Percentiles rank a stretch among this genome's conserved stretches.
These are phyloP conservation scores for Knipowitschia caucasica DNA, from an alignment of 2,797 vertebrate species.

Conservation along the genomic window DNA sequence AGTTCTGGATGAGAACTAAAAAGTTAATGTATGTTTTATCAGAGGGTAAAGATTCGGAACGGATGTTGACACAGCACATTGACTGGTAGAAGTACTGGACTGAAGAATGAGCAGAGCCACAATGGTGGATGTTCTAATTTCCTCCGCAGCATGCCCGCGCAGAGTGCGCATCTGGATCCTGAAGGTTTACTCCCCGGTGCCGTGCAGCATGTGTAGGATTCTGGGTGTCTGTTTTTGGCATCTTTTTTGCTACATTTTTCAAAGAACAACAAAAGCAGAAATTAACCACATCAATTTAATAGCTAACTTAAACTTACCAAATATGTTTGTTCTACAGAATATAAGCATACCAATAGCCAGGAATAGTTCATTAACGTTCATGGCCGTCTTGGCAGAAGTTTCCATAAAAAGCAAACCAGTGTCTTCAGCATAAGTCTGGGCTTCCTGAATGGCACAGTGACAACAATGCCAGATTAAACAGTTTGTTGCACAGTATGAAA, in stretches of 20 bases:
- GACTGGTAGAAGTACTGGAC: slow-evolving; percentile 26
- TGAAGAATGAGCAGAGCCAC: slow-evolving; percentile 26
- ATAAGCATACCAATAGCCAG: slow-evolving; percentile 80
- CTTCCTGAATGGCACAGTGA: slow-evolving; percentile 67
- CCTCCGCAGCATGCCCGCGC: slow-evolving; percentile 79
- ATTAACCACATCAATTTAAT: neutral
- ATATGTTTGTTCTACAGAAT: neutral
- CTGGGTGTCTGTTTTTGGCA: slow-evolving; percentile 87
- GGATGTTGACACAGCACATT: slow-evolving; percentile 23
- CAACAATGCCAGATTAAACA: neutral
- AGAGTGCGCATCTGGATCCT: slow-evolving; percentile 80
- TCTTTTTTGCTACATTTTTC: slow-evolving; percentile 78
- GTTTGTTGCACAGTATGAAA: neutral
- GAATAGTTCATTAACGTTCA: slow-evolving; percentile 87
- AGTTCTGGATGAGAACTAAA: slow-evolving; percentile 35
- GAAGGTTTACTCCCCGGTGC: slow-evolving; percentile 82
- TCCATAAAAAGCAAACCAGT: slow-evolving; percentile 85
- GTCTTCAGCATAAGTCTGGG: slow-evolving; percentile 83
- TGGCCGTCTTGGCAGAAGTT: slow-evolving; percentile 85
- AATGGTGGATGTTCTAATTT: slow-evolving; percentile 47
- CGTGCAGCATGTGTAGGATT: slow-evolving; percentile 82
- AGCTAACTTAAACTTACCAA: neutral
- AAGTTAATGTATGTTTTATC: slow-evolving; percentile 29
- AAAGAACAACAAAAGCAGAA: slow-evolving; percentile 2
- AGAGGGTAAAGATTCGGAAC: slow-evolving; percentile 38